These are phyloP conservation scores for Sebastes reedi DNA, from an alignment of 2,797 vertebrate genomes.

Conservation along the genomic window DNA sequence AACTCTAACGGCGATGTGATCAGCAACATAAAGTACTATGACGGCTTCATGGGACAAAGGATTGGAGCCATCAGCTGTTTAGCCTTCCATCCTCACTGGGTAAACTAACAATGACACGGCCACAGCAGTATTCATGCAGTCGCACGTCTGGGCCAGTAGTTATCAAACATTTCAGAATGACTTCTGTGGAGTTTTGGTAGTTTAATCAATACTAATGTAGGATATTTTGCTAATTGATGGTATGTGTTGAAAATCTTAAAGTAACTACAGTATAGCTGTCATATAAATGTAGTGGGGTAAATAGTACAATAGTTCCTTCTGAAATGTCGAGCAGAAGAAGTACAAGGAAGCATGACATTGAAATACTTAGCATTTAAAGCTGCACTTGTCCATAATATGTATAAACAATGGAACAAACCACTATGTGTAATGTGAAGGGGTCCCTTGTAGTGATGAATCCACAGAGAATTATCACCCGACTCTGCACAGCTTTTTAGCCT, in stretches of 20 bases:
- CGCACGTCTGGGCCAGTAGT: neutral
- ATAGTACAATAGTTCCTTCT: neutral
- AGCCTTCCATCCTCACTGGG: constrained; percentile 98
- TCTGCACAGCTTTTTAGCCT: neutral
- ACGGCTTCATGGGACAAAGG: constrained; percentile 98
- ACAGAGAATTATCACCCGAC: neutral
- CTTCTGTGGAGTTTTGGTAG: neutral
- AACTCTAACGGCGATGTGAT: constrained; percentile 92
- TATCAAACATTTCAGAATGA: neutral
- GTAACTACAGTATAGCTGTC: neutral
- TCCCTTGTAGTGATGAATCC: too few species aligned
- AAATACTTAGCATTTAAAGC: neutral
- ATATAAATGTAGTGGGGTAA: neutral
- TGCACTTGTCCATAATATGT: neutral
- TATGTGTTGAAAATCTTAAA: neutral
- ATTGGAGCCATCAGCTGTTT: constrained; percentile 98
- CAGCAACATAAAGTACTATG: constrained; percentile 99
- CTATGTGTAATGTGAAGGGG: neutral
- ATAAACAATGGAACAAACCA: neutral
- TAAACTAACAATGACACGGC: constrained; percentile 55
- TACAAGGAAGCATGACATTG: neutral
- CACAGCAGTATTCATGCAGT: neutral
- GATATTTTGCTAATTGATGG: neutral
- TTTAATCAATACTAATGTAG: neutral
- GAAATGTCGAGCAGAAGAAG: neutral